These are phyloP conservation scores for Fragum sueziense DNA, from an alignment of 2,888 invertebrate species.

Conservation along the genomic window DNA sequence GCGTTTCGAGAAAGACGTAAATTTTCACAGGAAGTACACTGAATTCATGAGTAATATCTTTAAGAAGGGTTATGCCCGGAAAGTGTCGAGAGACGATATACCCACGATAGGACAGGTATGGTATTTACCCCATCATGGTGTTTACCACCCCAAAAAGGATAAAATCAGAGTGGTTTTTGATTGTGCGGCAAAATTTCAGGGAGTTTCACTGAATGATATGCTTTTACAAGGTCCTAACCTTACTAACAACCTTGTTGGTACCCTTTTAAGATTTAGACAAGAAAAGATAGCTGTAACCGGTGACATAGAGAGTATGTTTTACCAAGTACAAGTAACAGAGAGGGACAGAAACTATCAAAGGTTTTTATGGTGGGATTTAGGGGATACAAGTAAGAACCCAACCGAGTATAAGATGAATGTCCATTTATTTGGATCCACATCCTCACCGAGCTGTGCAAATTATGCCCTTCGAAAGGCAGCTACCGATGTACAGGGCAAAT, in stretches of 20 bases:
- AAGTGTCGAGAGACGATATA: too few species aligned
- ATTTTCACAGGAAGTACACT: too few species aligned
- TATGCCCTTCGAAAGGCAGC: constrained; percentile 26
- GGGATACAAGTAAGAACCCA: background rate
- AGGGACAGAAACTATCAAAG: background rate
- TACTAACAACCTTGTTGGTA: constrained; percentile 55
- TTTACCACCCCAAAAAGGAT: too few species aligned
- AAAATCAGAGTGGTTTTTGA: too few species aligned
- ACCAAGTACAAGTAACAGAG: background rate
- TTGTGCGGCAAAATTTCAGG: constrained; percentile 20
- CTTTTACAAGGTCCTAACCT: constrained; percentile 57
- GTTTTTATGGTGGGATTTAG: background rate
- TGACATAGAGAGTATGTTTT: constrained; percentile 47
- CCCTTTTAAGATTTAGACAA: constrained; percentile 54
- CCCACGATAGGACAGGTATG: too few species aligned
- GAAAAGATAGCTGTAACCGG: constrained; percentile 47
- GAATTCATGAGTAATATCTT: too few species aligned
- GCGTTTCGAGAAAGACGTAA: too few species aligned
- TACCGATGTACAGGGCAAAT: constrained; percentile 17
- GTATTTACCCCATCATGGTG: too few species aligned
- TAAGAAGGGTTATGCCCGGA: too few species aligned
- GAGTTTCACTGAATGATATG: constrained; percentile 27
- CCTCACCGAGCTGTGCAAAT: constrained; percentile 56
- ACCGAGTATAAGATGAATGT: background rate
- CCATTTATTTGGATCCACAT: constrained; percentile 35